Conservation (phyloP, 2,797 vertebrate genomes). For the Macroramphosus scolopax region DNA sequence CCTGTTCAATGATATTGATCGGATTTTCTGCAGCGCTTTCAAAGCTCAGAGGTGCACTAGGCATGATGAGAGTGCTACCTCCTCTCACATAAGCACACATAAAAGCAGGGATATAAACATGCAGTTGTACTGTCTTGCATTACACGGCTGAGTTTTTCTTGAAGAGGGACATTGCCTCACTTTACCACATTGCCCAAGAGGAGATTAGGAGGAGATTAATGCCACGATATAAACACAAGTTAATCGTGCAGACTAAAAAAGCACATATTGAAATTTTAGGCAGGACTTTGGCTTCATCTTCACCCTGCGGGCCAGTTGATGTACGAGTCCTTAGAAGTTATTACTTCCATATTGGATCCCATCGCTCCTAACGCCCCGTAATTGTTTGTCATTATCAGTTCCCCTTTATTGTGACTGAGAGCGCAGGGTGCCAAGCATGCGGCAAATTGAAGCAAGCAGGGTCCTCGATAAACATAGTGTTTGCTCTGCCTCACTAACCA, state of each 20-base stretch:
- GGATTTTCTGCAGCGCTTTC: slow-evolving; percentile 22
- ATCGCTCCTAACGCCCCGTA: slow-evolving; percentile 27
- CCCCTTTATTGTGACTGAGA: slow-evolving; percentile 31
- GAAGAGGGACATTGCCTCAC: background rate
- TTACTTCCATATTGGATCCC: slow-evolving; percentile 37
- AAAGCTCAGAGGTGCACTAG: slow-evolving; percentile 26
- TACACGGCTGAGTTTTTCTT: background rate
- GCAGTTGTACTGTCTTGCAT: background rate
- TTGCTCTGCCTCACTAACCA: slow-evolving; percentile 44
- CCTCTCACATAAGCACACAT: background rate
- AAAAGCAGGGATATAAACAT: background rate
- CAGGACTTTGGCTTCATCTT: slow-evolving; percentile 15
- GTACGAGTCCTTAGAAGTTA: slow-evolving; percentile 32
- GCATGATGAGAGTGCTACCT: slow-evolving; percentile 15
- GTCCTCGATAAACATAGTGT: slow-evolving; percentile 44
- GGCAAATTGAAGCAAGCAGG: slow-evolving; percentile 19
- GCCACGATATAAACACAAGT: too few relatives aligned
- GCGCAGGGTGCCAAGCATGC: slow-evolving; percentile 9
- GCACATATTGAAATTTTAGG: slow-evolving; percentile 14
- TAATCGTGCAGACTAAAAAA: too few relatives aligned
- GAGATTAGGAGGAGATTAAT: too few relatives aligned
- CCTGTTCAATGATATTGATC: slow-evolving; percentile 62
- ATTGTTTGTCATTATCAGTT: slow-evolving; percentile 57
- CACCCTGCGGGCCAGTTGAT: slow-evolving; percentile 35
- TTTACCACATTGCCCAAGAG: too few relatives aligned